Base-by-base conservation (phyloP, 2,113 vertebrate genomes). In the Zosterops lateralis region DNA sequence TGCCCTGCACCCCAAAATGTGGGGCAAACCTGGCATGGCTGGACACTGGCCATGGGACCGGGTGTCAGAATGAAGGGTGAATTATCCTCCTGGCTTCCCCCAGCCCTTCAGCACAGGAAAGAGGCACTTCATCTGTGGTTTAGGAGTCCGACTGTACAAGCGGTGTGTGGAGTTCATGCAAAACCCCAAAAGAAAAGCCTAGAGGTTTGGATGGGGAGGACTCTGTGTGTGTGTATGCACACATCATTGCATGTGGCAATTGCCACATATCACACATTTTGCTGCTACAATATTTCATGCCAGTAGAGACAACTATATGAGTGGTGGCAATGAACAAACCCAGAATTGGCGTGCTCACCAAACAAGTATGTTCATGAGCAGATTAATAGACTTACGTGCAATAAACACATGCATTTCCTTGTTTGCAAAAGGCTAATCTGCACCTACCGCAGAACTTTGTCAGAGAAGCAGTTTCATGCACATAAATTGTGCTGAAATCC, bases 401-500 rank as follows among this genome's bases (percentile, higher is more conserved):
- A 77, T 25, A 78, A 44, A 78, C 51, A 47, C 34, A 15, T n/a
- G 45, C 9, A 61, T 84, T 86, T 92, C 90, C 76, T 90, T 10
- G 0, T 91, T 89, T 71, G 77, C 87, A 82, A 67, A 77, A 77
- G 62, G 48, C 48, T 91, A 53, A 78, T 75, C 72, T 87, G 78
- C 81, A 87, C 87, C 93, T 91, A 94, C 78, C 92, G 79, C 90
- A 94, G 81, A 91, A 89, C 50, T 84, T 38, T 57, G 62, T n/a
- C 68, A 26, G 34, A 60, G 91, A 74, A 64, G 74, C 4, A 2
- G 62, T 45, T 87, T 56, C 58, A 26, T 25, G 53, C 20, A 25
- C 16, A 65, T 45, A 73, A 94, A 79, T 34, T 53, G 53, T 64
- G 26, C 61, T 85, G 62, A 82, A 91, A 87, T 94, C 53, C n/a